Evolutionary conservation across 2,113 vertebrate species (phyloP).

Genomic region (Piprites chloris): DNA sequence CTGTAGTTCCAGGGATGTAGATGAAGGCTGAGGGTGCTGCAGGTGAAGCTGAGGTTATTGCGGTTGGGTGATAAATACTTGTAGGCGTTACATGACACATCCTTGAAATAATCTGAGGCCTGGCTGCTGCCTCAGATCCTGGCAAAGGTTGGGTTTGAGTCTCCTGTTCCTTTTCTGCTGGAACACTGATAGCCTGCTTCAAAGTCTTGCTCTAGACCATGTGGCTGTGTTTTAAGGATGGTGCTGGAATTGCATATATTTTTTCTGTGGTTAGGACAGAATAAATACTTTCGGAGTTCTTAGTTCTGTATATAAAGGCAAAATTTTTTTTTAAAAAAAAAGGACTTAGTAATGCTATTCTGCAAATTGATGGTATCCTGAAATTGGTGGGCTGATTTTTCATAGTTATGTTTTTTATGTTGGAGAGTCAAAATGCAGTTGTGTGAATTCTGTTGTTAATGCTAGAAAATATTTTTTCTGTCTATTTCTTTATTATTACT

Average conservation of each 20-base stretch:
- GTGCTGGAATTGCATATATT: background rate
- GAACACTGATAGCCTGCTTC: background rate
- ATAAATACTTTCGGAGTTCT: background rate
- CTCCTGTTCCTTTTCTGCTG: background rate
- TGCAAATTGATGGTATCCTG: background rate
- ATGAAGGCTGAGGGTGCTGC: background rate
- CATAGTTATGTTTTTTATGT: background rate
- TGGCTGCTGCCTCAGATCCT: background rate
- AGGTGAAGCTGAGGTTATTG: constrained; percentile 23
- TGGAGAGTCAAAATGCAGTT: background rate
- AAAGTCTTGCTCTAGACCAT: background rate
- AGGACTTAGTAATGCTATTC: background rate
- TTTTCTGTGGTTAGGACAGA: background rate
- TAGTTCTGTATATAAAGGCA: background rate
- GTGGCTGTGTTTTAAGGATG: background rate
- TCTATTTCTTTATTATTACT: background rate
- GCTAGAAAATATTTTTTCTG: background rate
- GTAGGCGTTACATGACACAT: background rate
- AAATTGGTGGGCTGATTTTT: background rate
- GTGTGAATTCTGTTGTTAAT: background rate
- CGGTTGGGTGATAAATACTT: background rate
- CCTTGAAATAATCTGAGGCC: background rate
- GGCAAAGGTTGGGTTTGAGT: background rate
- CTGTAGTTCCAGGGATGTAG: fast-evolving
- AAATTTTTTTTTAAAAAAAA: too few species aligned